A percentile compares a stretch with the other conserved stretches of the same genome.
phyloP scores from a whole-genome alignment of 35 echinoderm and acorn worm genomes.

The Patiria miniata region DNA sequence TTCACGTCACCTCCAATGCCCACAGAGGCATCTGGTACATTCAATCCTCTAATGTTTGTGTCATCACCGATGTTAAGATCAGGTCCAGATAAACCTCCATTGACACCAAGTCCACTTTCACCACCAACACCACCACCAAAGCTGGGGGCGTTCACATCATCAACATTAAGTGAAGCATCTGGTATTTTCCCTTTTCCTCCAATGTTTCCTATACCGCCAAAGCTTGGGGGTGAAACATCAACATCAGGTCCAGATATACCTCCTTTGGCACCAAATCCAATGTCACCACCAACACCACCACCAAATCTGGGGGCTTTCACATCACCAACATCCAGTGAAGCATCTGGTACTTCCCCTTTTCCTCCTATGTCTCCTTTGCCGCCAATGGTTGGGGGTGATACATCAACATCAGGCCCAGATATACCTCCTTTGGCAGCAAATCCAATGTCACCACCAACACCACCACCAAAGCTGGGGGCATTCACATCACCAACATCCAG shows the following conservation, averaged over 20 bases:
- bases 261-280: slow-evolving; percentile 22
- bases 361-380: slow-evolving; percentile 14
- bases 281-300: neutral
- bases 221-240: neutral
- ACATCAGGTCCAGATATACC: neutral
- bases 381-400: neutral
- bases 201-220: slow-evolving; percentile 22
- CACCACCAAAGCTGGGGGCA: slow-evolving; percentile 15
- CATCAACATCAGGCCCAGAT: no score
- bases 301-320: slow-evolving; percentile 28
- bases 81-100: slow-evolving; percentile 14
- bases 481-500: neutral
- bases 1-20: neutral
- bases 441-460: slow-evolving; percentile 24
- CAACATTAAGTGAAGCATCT: neutral
- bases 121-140: slow-evolving; percentile 32
- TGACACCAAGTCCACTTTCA: slow-evolving; percentile 16
- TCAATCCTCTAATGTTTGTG: neutral
- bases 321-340: slow-evolving; percentile 5
- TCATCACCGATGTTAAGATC: neutral
- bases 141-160: slow-evolving; percentile 14
- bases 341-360: neutral
- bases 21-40: neutral
- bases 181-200: neutral
- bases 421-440: neutral